Evolutionary conservation across 2,888 invertebrate genomes (phyloP).

Genomic region (Pandemis cinnamomeana): DNA sequence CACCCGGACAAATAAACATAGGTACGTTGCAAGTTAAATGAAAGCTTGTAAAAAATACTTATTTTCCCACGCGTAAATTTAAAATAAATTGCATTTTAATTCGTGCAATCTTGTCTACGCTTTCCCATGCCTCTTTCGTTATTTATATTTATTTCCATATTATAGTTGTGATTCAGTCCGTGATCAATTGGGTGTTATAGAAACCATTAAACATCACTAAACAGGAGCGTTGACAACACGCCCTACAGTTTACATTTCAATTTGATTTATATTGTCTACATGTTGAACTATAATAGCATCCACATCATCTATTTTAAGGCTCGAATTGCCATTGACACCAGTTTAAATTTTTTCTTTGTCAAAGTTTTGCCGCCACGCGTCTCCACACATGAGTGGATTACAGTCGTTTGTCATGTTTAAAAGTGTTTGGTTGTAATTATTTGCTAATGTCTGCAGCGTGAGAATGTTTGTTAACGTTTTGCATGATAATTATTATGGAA

Average conservation of each 20-base stretch:
- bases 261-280: slow-evolving; percentile 59
- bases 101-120: slow-evolving; percentile 56
- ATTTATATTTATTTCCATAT: slow-evolving; percentile 61
- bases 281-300: slow-evolving; percentile 41
- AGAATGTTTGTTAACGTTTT: slow-evolving; percentile 55
- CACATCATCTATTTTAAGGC: slow-evolving; percentile 41
- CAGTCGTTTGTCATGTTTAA: slow-evolving; percentile 78
- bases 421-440: slow-evolving; percentile 72
- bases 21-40: no score
- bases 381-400: slow-evolving; percentile 78
- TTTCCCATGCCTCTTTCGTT: slow-evolving; percentile 63
- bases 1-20: no score
- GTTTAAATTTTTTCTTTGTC: slow-evolving; percentile 51
- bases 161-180: slow-evolving; percentile 67
- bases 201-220: slow-evolving; percentile 78
- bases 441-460: slow-evolving; percentile 71
- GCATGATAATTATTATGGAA: background rate
- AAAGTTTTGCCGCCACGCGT: slow-evolving; percentile 63
- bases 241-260: slow-evolving; percentile 74
- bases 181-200: slow-evolving; percentile 80
- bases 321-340: background rate
- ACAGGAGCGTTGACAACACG: slow-evolving; percentile 67
- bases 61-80: slow-evolving; percentile 18
- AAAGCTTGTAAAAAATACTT: no score
- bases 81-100: slow-evolving; percentile 56